Conservation (phyloP, 2,113 vertebrate species). For the Athene noctua region DNA sequence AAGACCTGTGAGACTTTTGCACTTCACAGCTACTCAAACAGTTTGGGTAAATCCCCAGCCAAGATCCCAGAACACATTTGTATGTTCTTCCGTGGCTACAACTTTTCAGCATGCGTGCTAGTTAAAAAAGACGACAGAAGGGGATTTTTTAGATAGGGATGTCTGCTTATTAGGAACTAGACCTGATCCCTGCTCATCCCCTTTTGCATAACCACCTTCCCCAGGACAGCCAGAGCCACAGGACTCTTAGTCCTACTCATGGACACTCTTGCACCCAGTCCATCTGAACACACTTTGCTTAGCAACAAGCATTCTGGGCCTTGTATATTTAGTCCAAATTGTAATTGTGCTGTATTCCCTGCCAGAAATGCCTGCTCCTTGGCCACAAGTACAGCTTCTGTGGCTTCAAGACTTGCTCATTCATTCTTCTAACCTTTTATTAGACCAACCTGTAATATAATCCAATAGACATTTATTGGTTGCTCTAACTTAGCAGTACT, state of each 20-base stretch:
- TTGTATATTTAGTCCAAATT: not conserved
- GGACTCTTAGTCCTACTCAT: not conserved
- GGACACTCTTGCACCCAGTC: not conserved
- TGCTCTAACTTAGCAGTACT: conserved; percentile 2
- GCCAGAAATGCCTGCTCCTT: conserved; percentile 33
- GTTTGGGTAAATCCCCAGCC: not conserved
- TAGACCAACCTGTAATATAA: conserved; percentile 56
- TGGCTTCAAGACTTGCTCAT: conserved; percentile 44
- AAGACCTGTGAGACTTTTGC: not conserved
- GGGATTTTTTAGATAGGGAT: not conserved
- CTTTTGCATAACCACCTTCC: not conserved
- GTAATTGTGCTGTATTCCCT: not conserved
- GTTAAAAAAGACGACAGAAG: not conserved
- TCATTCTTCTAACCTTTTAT: conserved; percentile 56
- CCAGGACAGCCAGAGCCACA: accelerated
- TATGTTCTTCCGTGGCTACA: accelerated
- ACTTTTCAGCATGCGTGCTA: accelerated
- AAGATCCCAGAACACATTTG: not conserved
- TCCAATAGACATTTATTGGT: conserved; percentile 27
- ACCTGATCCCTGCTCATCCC: not conserved
- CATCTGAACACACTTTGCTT: not conserved
- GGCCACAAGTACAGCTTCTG: conserved; percentile 34
- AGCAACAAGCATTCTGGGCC: not conserved
- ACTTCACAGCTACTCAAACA: not conserved
- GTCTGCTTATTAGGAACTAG: not conserved